Conservation (phyloP, 2,113 vertebrate species). For the Ciconia boyciana region DNA sequence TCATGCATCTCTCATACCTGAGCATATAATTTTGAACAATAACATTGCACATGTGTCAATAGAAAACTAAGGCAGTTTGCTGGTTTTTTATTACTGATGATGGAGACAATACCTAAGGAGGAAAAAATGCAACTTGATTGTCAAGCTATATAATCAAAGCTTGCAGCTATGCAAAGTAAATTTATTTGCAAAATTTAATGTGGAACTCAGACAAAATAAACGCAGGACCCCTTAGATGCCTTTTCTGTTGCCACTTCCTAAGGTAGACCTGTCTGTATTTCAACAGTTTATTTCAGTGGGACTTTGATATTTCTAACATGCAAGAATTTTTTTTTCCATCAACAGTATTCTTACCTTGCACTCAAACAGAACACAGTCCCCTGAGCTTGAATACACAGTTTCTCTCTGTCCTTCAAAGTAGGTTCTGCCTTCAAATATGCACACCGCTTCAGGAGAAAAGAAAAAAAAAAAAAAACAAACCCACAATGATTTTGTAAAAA, state of each 20-base stretch:
- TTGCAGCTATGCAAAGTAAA: background rate
- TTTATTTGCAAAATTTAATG: background rate
- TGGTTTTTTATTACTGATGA: background rate
- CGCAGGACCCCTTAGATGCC: background rate
- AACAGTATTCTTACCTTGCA: constrained; percentile 85
- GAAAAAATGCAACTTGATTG: background rate
- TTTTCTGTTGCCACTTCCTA: background rate
- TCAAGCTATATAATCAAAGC: background rate
- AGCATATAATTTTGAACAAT: background rate
- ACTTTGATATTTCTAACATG: constrained; percentile 12
- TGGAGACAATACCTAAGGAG: background rate
- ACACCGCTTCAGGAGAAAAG: constrained; percentile 80
- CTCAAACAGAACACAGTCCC: constrained; percentile 90
- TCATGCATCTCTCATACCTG: background rate
- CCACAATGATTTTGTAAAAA: background rate
- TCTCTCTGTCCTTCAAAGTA: constrained; percentile 89
- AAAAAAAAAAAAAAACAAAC: background rate
- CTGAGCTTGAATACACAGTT: constrained; percentile 85
- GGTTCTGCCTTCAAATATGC: constrained; percentile 86
- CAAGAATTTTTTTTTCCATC: background rate
- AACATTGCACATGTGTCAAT: background rate
- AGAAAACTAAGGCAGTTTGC: background rate
- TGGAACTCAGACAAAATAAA: background rate
- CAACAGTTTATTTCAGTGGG: background rate
- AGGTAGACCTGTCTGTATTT: background rate